Conservation (phyloP, 2,797 vertebrate species). For the Sparus aurata region DNA sequence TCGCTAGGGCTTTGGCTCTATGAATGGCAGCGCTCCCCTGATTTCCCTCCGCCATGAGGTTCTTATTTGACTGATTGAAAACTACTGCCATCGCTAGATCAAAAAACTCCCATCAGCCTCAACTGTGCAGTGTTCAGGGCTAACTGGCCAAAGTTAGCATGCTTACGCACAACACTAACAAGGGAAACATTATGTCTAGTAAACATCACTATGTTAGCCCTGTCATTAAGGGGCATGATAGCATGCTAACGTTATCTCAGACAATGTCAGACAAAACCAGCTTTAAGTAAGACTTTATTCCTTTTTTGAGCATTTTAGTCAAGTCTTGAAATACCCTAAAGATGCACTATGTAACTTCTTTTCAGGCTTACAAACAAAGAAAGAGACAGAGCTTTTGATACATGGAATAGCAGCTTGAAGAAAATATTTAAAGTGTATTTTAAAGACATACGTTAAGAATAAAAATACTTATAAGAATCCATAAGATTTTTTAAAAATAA, state of each 20-base stretch:
- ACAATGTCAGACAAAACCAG: not conserved
- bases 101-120: not conserved
- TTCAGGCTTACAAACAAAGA: no score
- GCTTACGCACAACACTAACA: no score
- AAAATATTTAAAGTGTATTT: no score
- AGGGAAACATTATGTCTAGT: not conserved
- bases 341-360: no score
- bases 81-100: not conserved
- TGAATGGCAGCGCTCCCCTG: not conserved
- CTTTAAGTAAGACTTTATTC: not conserved
- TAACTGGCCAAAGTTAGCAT: no score
- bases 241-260: not conserved
- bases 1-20: not conserved
- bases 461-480: no score
- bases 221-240: not conserved
- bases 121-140: no score
- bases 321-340: not conserved
- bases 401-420: no score
- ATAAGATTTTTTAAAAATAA: no score
- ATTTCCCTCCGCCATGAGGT: constrained; percentile 4
- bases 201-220: not conserved
- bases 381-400: no score
- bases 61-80: not conserved
- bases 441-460: no score
- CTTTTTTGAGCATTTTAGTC: not conserved